Evolutionary conservation across 2,888 invertebrate genomes (phyloP), one percentile per base, ranked within the genome.

Genomic region (Mantis religiosa): DNA sequence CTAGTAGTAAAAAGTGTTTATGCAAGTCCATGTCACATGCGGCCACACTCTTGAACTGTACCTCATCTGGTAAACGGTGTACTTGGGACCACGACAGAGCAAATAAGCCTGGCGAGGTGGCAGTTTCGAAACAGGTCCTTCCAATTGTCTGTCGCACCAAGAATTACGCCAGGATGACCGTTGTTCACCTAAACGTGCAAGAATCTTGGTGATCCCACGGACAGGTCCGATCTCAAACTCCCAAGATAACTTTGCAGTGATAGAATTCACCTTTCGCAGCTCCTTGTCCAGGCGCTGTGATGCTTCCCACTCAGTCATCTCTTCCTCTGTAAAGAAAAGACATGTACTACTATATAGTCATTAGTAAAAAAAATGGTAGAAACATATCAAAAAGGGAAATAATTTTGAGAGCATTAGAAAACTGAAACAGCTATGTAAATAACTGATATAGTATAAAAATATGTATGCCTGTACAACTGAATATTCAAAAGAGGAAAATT

Each of bases 61-160:
- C 96, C 94, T 94, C 14, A 94, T 94, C 92, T 95, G 94, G 86
- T 94, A 92, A 84, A 93, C 93, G 6, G 94, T 94, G 91, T 94
- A 96, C 88, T 93, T 94, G 0, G 96, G 95, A 83, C 96, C 96
- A 91, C 95, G 93, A 91, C 96, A 96, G 83, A 96, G 91, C 20
- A 96, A 92, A 92, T 94, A 94, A 87, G 94, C 92, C 93, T 95
- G 95, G 90, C 91, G 90, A 14, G 89, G 89, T 4, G 91, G 91
- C 83, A 91, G 88, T 94, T 89, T 34, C 82, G 71, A 93, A 91
- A 54, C 92, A 91, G n/a, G 92, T 91, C 89, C 91, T 92, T 90
- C 93, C 93, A 88, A 93, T 93, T 28, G 90, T 91, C 2, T 92
- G 91, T 27, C 93, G 86, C 90, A 89, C 88, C 89, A 89, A 34